Percentiles rank a stretch among this genome's conserved stretches.
Conservation (phyloP, 2,888 invertebrate genomes). For the Saturnia pavonia region DNA sequence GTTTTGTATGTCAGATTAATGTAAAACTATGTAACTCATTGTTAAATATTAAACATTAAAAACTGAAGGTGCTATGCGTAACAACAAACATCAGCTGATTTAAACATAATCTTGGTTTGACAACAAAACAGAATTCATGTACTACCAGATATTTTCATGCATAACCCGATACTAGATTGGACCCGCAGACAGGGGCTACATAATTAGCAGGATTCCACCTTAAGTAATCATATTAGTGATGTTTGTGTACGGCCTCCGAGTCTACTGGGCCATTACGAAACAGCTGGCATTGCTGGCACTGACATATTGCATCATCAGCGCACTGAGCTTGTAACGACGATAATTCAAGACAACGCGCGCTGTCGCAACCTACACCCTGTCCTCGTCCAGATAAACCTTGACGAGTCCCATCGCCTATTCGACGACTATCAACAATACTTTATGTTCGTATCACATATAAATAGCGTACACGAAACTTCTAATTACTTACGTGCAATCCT, state of each 20-base stretch:
- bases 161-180: neutral
- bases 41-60: neutral
- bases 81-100: conserved; percentile 32
- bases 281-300: conserved; percentile 69
- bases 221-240: neutral
- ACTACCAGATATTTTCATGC: neutral
- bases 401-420: conserved; percentile 9
- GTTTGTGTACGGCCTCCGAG: neutral
- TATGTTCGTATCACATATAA: neutral
- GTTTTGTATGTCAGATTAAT: neutral
- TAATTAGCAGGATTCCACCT: conserved; percentile 9
- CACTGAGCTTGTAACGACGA: conserved; percentile 37
- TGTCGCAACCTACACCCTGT: conserved; percentile 43
- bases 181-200: neutral
- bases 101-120: conserved; percentile 22
- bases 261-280: conserved; percentile 53
- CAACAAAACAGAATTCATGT: conserved; percentile 12
- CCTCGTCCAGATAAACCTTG: conserved; percentile 33
- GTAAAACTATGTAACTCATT: neutral
- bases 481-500: conserved; percentile 96
- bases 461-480: neutral
- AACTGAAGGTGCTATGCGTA: conserved; percentile 7
- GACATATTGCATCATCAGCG: conserved; percentile 73
- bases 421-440: conserved; percentile 7
- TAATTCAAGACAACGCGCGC: conserved; percentile 48